Evolutionary conservation across 2,888 invertebrate species (phyloP), one percentile per base, ranked within the genome.

Genomic region (Gymnocheta viridis): DNA sequence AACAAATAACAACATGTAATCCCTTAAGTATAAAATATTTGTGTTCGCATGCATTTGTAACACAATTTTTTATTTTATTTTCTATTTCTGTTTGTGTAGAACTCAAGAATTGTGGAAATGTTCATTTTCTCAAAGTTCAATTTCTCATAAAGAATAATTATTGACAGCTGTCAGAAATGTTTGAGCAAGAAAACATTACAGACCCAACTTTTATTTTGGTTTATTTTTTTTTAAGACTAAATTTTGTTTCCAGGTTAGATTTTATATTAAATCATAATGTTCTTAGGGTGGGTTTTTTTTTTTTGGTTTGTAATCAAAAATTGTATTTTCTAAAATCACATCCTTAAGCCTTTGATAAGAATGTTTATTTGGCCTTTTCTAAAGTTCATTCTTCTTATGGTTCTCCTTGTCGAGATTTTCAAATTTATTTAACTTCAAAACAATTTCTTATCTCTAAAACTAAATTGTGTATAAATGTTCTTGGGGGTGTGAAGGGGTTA

Each of bases 121-220:
- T 64, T n/a, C 14, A 0, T 24, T 51, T 58, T 67, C 47, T 58
- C 24, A 44, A 17, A 58, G 56, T 7, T 22, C n/a, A 17, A 32
- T 54, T 54, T 54, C 24, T 66, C 24, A 14, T 6, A 27, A 66
- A 14, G 14, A 51, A 51, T 19, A 47, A 12, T 35, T 60, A 69
- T 77, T 77, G 58, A 77, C 67, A 77, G 77, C 67, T 77, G 67
- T 58, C 77, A 58, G 35, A 67, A 47, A 19, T 67, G 29, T 9
- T 60, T 60, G 14, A 32, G 17, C 9, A 14, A 14, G 58, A 60
- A 9, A 32, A 32, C 32, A 29, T 32, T 19, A 22, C 12, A 7
- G 5, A 32, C 4, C 32, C 32, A 7, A n/a, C n/a, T n/a, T n/a
- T n/a, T n/a, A n/a, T n/a, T n/a, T 14, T 2, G 32, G 7, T 19